Base-by-base conservation (phyloP, 2,113 vertebrate genomes). In the Nannospalax galili region DNA sequence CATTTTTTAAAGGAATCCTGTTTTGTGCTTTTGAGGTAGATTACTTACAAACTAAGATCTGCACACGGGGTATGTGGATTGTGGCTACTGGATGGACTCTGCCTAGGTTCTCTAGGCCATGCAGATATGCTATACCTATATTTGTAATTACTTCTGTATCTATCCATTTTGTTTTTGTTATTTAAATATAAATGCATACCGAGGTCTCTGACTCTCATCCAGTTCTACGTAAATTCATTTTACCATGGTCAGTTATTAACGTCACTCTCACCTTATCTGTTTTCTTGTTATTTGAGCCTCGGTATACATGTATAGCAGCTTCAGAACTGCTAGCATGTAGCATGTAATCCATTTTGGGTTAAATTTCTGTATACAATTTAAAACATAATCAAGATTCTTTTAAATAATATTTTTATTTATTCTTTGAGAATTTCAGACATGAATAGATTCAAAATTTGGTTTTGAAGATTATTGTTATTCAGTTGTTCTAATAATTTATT, bases 211-310 rank as follows among this genome's bases (percentile, higher is more conserved):
- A 69, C 11, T 84, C 40, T 26, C 58, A 67, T 91, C 12, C n/a
- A n/a, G n/a, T n/a, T n/a, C n/a, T n/a, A n/a, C n/a, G 48, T 52
- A 7, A 52, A 52, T 52, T 52, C 48, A 52, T 52, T 52, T 52
- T 52, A 52, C 6, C 48, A 52, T 52, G 48, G 48, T 11, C 11
- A 11, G 11, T 52, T 52, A 52, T 52, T 52, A 52, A n/a, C n/a
- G 48, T 52, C 48, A 52, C 11, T 52, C 48, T 52, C 6, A 6
- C 48, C n/a, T n/a, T 26, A 81, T 86, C 26, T 7, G 65, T 89
- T 95, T 70, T 52, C 26, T 67, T 96, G 35, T 22, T 84, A 70
- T 35, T 94, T 95, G 72, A 86, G 17, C 10, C 15, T 42, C 16
- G 81, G 20, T 67, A 8, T 72, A 82, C 69, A 42, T 73, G 17